Evolutionary conservation across 2,113 vertebrate species (phyloP), one percentile per base, ranked within the genome.

Genomic region (Bombycilla garrulus): DNA sequence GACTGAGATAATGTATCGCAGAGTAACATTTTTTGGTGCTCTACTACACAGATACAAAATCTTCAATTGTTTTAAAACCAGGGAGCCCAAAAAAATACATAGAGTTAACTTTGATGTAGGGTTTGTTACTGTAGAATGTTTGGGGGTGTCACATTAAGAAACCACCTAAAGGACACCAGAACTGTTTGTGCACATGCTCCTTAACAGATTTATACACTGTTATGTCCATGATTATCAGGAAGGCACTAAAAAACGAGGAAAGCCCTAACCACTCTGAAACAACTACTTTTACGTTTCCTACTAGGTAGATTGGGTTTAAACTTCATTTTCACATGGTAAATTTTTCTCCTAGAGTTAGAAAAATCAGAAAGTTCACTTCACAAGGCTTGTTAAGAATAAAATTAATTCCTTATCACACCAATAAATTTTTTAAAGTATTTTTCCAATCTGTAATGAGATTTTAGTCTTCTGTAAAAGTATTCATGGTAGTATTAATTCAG

Each of bases 141-240:
- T 40, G 22, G 4, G 12, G 23, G 3, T 82, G 26, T 58, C 28
- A 4, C 9, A 11, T 31, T 40, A 38, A 71, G 40, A 86, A 73
- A 70, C 9, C 25, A 78, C 3, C 33, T 51, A 50, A 66, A 74
- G n/a, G 48, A 51, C 42, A 62, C 2, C 6, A 58, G 31, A 79
- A 28, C 25, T 88, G 16, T n/a, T 58, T 0, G 0, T 56, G 23
- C 44, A 48, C 15, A 5, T 3, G 1, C 12, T 48, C 28, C 9
- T 53, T 50, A 73, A 69, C 10, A 61, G 19, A 47, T 64, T 71
- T 86, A 17, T 67, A 35, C 47, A 9, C 44, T 62, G 9, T 60
- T 86, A 29, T 2, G 7, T 77, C n/a, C 16, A 3, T 69, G 15
- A n/a, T 44, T 91, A 40, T 66, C 20, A 65, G n/a, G 29, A 69